These are phyloP conservation scores for Synanthedon myopaeformis DNA, from an alignment of 2,888 invertebrate species.

Conservation along the genomic window DNA sequence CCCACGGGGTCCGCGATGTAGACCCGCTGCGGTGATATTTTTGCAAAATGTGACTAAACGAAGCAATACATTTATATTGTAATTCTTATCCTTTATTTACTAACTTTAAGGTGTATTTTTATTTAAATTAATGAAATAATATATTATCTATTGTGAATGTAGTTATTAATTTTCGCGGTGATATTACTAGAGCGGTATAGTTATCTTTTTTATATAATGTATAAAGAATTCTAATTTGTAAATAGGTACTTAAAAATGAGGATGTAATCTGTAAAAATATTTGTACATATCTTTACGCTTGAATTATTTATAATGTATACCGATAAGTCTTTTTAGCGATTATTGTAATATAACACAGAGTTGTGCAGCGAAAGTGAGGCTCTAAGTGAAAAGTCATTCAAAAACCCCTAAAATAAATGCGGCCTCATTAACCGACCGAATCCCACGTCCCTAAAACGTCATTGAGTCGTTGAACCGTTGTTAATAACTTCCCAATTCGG, in stretches of 20 bases:
- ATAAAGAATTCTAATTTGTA: slow-evolving; percentile 70
- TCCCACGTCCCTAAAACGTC: no score
- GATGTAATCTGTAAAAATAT: slow-evolving; percentile 65
- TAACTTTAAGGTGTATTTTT: slow-evolving; percentile 59
- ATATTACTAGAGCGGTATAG: slow-evolving; percentile 63
- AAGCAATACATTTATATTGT: slow-evolving; percentile 82
- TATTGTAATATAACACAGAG: background rate
- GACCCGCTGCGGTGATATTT: slow-evolving; percentile 72
- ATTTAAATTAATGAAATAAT: slow-evolving; percentile 45
- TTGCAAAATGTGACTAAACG: slow-evolving; percentile 78
- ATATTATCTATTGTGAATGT: slow-evolving; percentile 66
- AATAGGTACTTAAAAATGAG: slow-evolving; percentile 65
- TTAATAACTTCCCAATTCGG: background rate
- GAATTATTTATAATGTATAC: slow-evolving; percentile 63
- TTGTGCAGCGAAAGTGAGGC: background rate
- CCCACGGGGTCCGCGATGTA: slow-evolving; percentile 19
- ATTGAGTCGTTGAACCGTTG: background rate
- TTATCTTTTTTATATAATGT: slow-evolving; percentile 68
- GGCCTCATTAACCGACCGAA: no score
- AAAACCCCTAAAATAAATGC: background rate
- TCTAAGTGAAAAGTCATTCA: background rate
- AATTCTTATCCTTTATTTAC: slow-evolving; percentile 70
- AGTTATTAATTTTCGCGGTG: slow-evolving; percentile 67
- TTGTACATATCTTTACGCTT: slow-evolving; percentile 70
- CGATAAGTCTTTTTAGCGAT: slow-evolving; percentile 24